Base-by-base conservation (phyloP, 2,797 vertebrate genomes). In the Adrianichthys oophorus region DNA sequence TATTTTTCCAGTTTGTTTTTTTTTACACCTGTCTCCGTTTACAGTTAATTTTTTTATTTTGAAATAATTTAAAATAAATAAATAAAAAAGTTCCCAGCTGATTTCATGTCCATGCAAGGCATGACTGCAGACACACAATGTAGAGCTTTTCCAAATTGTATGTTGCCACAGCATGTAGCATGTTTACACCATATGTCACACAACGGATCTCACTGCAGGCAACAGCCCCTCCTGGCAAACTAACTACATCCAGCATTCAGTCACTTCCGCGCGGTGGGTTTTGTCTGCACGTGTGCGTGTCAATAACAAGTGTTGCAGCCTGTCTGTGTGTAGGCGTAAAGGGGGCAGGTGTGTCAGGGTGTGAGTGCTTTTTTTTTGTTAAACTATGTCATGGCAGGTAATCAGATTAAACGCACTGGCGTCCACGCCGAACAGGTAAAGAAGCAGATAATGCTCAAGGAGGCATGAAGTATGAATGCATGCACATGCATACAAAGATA, bases 181-280 rank as follows among this genome's bases (percentile, higher is more conserved):
- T 69, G 67, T 66, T 71, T 45, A 17, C 46, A 66, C 87, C 87
- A 86, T 90, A 89, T 90, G 88, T 70, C 78, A 49, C 57, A 17
- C 46, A 62, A 59, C 74, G 16, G 69, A 78, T 67, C 53, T 75
- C 83, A 18, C 87, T 48, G 29, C 74, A 42, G 79, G 86, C 60
- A 23, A 50, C 56, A 60, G 62, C 45, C 70, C 45, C 65, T 75
- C 55, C 62, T 75, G 75, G 68, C 82, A 76, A 62, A 54, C 51
- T 56, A 13, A 48, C 54, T 48, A 51, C 59, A 62, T 59, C 72
- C 72, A 69, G 52, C 66, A 65, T 59, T 48, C 43, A 73, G 54
- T 60, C 65, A 54, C 62, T 71, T 84, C 72, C 71, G 57, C 54
- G 74, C 79, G 74, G 72, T 61, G 40, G 70, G 51, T 65, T 61